Conservation (phyloP, 2,113 vertebrate species). For the Trinectes maculatus region DNA sequence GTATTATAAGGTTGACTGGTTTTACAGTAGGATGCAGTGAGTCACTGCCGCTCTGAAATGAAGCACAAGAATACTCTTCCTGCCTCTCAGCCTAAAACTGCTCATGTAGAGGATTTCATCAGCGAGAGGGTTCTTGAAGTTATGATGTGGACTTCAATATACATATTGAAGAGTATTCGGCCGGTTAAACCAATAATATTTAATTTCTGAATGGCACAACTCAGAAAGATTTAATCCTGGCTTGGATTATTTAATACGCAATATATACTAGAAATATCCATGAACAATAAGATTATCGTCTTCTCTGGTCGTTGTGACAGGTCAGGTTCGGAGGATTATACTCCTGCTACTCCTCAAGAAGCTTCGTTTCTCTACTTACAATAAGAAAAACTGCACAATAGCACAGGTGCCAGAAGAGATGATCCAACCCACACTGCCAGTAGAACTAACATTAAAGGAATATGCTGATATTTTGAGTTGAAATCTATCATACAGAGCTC, state of each 20-base stretch:
- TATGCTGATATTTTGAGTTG: background rate
- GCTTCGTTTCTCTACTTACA: constrained; percentile 9
- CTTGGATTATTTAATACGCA: constrained; percentile 18
- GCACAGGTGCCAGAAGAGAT: constrained; percentile 32
- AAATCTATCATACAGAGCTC: background rate
- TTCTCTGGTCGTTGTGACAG: no score
- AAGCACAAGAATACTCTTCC: constrained; percentile 68
- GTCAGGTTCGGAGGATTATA: constrained; percentile 21
- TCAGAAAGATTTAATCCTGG: constrained; percentile 1
- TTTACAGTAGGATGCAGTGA: constrained; percentile 34
- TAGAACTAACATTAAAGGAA: constrained; percentile 19
- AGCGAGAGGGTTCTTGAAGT: no score
- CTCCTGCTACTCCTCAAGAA: background rate
- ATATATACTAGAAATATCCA: constrained; percentile 20
- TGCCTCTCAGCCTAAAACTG: constrained; percentile 22
- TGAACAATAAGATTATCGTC: background rate
- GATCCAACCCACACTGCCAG: constrained; percentile 65
- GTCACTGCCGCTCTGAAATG: constrained; percentile 52
- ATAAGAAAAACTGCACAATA: background rate
- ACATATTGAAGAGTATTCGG: no score
- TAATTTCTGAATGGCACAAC: background rate
- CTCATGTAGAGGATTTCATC: constrained; percentile 5
- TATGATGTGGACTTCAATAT: no score
- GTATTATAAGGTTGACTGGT: constrained; percentile 45
- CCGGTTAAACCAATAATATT: no score